Evolutionary conservation across 2,113 vertebrate genomes (phyloP), one percentile per base, ranked within the genome.

Genomic region (Gymnobelideus leadbeateri): DNA sequence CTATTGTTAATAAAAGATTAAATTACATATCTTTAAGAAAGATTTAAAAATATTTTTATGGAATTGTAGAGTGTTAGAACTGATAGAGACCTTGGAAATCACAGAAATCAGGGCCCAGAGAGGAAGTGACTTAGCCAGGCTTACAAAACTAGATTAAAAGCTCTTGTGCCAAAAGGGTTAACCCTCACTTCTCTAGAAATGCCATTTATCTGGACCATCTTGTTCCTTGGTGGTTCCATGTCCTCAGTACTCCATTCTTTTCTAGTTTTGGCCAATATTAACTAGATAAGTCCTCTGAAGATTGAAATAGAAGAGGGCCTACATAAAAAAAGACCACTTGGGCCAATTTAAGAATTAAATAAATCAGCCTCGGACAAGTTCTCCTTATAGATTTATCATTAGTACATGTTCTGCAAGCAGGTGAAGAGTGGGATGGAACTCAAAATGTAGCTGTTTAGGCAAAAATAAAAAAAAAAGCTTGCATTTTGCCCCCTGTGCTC

Each of bases 51-150:
- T 77, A 77, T 9, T 19, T 37, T 68, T 37, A 1, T n/a, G n/a
- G 37, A n/a, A 77, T 84, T 84, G n/a, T 84, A 84, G 19, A 8
- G 16, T 84, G 16, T 84, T 84, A 43, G 68, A 23, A 84, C 31
- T 37, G 57, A 43, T 23, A 16, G n/a, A 43, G 37, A 84, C 68
- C 19, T 84, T 43, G 11, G n/a, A 68, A n/a, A 68, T 68, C 31
- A 68, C 4, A 68, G 14, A 68, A 68, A 37, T 68, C 16, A 4
- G 31, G 12, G 14, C 61, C 61, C 37, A 68, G 61, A 77, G 61
- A n/a, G 91, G 50, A 92, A 89, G 43, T 50, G n/a, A 91, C 51
- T 92, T 93, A 90, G 49, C 91, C 93, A 68, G 91, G 94, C 61
- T 46, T 47, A 92, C 8, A 68, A 3, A 91, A 7, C 31, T 50